Conservation (phyloP, 92 coral and sea anemone genomes). For the Phymanthus crucifer region DNA sequence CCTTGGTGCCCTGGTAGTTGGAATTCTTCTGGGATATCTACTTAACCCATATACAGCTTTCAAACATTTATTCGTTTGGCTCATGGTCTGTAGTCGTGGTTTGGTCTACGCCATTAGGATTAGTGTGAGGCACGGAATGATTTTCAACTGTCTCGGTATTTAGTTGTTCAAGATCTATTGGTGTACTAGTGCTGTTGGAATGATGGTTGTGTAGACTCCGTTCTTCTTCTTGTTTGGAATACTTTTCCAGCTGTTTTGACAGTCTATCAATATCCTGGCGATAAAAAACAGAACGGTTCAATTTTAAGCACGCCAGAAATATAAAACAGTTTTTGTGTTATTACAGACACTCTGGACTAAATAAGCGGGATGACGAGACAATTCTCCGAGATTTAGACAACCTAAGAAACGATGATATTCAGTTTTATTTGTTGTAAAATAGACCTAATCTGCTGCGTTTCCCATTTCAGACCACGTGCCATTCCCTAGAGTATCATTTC, state of each 20-base stretch:
- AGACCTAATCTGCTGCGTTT: too few relatives aligned
- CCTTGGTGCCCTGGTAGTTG: neutral
- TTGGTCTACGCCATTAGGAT: neutral
- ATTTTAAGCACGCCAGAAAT: neutral
- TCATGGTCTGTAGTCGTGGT: neutral
- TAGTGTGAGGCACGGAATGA: neutral
- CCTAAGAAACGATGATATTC: too few relatives aligned
- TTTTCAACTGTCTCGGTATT: neutral
- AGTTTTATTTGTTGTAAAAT: too few relatives aligned
- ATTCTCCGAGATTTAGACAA: too few relatives aligned
- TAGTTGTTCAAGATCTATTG: neutral
- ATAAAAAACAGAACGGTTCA: neutral
- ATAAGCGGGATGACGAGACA: too few relatives aligned
- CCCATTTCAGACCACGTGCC: too few relatives aligned
- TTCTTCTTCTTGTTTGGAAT: slow-evolving; percentile 5
- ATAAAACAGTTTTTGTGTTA: neutral
- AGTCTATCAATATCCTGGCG: slow-evolving; percentile 31
- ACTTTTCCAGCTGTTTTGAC: slow-evolving; percentile 34
- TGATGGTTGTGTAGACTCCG: neutral
- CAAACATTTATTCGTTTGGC: neutral
- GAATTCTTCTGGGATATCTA: neutral
- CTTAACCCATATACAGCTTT: neutral
- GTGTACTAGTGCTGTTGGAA: slow-evolving; percentile 4
- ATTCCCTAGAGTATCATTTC: too few relatives aligned
- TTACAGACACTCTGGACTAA: neutral